Percentiles rank a stretch among this genome's conserved stretches.
Evolutionary conservation across 2,797 vertebrate genomes (phyloP).

Genomic region (Myioborus miniatus): DNA sequence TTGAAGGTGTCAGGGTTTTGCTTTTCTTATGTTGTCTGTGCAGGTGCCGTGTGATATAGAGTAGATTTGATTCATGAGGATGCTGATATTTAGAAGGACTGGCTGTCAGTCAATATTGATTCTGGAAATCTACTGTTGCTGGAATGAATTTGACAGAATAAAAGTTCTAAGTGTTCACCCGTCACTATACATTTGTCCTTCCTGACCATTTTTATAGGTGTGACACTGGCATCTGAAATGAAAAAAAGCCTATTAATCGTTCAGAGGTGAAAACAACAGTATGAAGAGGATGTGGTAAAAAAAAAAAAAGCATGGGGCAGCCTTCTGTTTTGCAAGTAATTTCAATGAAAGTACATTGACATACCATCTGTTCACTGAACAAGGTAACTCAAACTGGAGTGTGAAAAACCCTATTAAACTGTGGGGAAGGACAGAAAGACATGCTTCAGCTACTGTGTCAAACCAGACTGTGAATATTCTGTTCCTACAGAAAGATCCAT

Average conservation of each 20-base stretch:
- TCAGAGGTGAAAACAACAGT: background rate
- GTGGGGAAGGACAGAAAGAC: background rate
- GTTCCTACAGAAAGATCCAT: background rate
- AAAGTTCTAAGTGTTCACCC: background rate
- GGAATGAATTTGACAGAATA: background rate
- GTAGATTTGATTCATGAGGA: background rate
- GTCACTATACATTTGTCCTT: background rate
- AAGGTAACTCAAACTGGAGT: background rate
- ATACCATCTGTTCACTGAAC: background rate
- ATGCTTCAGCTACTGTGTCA: background rate
- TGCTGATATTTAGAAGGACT: background rate
- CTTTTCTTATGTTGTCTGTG: background rate
- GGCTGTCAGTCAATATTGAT: background rate
- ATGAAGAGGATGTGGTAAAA: background rate
- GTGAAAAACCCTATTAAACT: background rate
- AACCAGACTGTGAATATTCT: background rate
- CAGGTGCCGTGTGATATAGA: background rate
- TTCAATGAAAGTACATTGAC: background rate
- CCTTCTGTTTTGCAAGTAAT: constrained; percentile 9
- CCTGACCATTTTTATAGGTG: background rate
- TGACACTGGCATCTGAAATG: background rate
- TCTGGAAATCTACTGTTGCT: constrained; percentile 11
- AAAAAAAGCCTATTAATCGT: background rate
- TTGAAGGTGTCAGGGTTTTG: background rate
- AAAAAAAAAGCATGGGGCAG: background rate